phyloP scores from a whole-genome alignment of 2,797 vertebrate genomes.

The Gymnothorax reevesii region DNA sequence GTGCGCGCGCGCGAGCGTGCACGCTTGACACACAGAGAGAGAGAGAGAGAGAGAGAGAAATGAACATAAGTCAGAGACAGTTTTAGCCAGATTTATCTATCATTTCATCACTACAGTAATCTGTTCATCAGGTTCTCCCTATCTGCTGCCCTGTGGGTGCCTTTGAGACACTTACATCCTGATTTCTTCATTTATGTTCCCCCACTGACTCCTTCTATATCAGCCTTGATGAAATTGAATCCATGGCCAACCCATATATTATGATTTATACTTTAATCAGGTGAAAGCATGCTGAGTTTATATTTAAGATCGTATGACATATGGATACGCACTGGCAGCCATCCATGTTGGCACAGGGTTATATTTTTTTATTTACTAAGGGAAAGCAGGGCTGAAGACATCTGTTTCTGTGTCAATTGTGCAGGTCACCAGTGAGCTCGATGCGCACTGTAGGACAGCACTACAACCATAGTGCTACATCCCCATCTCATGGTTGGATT shows the following conservation, averaged over 20 bases:
- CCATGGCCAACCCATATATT: slow-evolving; percentile 18
- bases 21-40: not conserved
- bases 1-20: not conserved
- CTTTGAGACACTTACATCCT: slow-evolving; percentile 21
- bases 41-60: not conserved
- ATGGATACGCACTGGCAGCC: slow-evolving; percentile 29
- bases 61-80: not conserved
- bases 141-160: slow-evolving; percentile 12
- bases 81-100: slow-evolving; percentile 3
- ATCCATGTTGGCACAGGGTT: slow-evolving; percentile 23
- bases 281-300: slow-evolving; percentile 36
- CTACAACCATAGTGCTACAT: slow-evolving; percentile 42
- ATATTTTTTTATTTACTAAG: slow-evolving; percentile 29
- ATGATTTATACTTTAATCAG: slow-evolving; percentile 39
- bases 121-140: not conserved
- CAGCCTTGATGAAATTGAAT: slow-evolving; percentile 33
- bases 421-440: not conserved
- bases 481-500: slow-evolving; percentile 62
- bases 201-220: slow-evolving; percentile 20
- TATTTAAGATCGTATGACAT: slow-evolving; percentile 38
- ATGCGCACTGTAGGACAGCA: not conserved
- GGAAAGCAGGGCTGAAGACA: slow-evolving; percentile 27
- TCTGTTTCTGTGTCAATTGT: slow-evolving; percentile 32
- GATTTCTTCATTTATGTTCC: slow-evolving; percentile 26
- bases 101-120: not conserved